Percentiles rank a stretch among this genome's conserved stretches.
phyloP scores from a whole-genome alignment of 2,797 vertebrate genomes.

The Poeciliopsis gracilis region DNA sequence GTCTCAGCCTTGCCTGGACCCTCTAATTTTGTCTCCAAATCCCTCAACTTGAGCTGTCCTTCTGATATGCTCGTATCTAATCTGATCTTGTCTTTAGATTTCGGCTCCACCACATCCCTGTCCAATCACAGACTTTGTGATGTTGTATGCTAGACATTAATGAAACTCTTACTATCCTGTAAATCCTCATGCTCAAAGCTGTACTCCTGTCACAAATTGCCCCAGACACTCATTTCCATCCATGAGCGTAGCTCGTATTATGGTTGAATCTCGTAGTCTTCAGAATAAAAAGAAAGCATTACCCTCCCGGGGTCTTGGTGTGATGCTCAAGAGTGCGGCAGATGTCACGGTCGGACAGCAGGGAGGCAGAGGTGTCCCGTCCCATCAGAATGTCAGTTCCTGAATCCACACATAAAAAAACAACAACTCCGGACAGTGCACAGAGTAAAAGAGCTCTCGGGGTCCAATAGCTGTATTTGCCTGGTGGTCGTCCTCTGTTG shows the following conservation, averaged over 20 bases:
- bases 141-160: background rate
- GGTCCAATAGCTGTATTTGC: too few species aligned
- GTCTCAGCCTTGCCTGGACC: constrained; percentile 3
- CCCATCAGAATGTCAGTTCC: too few species aligned
- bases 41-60: background rate
- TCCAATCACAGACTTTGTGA: background rate
- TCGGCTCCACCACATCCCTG: background rate
- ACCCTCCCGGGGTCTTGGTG: too few species aligned
- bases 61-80: background rate
- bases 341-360: too few species aligned
- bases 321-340: too few species aligned
- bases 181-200: background rate
- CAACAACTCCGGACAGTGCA: too few species aligned
- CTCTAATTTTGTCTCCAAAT: background rate
- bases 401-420: background rate
- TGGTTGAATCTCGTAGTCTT: background rate
- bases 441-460: too few species aligned
- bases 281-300: background rate
- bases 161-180: too few species aligned
- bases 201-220: background rate
- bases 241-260: background rate
- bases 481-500: too few species aligned
- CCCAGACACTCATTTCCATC: background rate
- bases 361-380: too few species aligned
- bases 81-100: background rate